Percentiles rank a stretch among this genome's conserved stretches.
Evolutionary conservation across 1,140 invertebrate species (phyloP).

Genomic region (Nylanderia fulva): DNA sequence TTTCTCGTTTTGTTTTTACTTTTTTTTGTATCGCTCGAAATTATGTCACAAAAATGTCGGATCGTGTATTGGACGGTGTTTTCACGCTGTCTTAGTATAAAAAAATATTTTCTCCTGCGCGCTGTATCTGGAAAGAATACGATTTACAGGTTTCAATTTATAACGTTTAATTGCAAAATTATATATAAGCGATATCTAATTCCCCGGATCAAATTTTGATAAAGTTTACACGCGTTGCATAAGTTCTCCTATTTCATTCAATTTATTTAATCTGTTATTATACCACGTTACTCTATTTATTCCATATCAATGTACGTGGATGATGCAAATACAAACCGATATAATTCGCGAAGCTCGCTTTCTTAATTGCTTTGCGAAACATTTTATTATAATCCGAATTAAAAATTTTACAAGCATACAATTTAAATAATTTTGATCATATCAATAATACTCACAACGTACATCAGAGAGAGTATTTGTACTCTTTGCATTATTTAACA

Average conservation of each 20-base stretch:
- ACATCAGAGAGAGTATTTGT: background rate
- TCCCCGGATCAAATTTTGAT: background rate
- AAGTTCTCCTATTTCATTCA: background rate
- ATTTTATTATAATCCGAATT: background rate
- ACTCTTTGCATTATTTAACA: background rate
- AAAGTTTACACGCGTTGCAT: background rate
- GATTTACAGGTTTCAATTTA: slow-evolving; percentile 3
- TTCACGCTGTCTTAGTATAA: too few species aligned
- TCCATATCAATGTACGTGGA: background rate
- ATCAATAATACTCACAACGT: background rate
- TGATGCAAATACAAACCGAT: slow-evolving; percentile 2
- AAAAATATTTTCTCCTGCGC: background rate
- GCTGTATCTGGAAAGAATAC: background rate
- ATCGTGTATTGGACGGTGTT: background rate
- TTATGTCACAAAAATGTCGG: background rate
- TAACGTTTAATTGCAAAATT: background rate
- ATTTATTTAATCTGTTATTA: slow-evolving; percentile 20
- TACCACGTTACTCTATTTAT: slow-evolving; percentile 1
- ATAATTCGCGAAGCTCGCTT: slow-evolving; percentile 15
- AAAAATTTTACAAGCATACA: slow-evolving; percentile 3
- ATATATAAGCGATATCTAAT: background rate
- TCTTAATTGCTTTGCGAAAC: background rate
- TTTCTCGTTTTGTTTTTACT: background rate
- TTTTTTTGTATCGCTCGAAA: background rate
- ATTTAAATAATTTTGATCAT: slow-evolving; percentile 20